A percentile compares a stretch with the other conserved stretches of the same genome.
These are phyloP conservation scores for Rhagium mordax DNA, from an alignment of 2,888 invertebrate genomes.

Conservation along the genomic window DNA sequence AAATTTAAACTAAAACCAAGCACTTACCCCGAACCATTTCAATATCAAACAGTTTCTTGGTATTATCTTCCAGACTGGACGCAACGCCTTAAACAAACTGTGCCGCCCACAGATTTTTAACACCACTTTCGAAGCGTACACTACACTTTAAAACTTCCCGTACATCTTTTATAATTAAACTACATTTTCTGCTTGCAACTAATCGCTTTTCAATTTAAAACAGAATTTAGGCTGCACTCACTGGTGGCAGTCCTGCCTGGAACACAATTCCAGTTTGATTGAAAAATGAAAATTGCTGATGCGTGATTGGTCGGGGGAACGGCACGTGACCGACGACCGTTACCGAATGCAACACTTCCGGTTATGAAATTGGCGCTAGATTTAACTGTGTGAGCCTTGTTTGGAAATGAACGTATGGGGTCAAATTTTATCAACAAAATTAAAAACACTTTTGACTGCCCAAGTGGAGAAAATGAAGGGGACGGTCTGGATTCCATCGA, in stretches of 20 bases:
- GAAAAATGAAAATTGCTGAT: not conserved
- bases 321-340: not conserved
- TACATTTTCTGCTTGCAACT: not conserved
- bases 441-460: no score
- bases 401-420: no score
- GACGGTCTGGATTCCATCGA: no score
- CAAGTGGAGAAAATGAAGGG: no score
- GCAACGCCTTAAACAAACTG: not conserved
- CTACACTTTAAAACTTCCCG: not conserved
- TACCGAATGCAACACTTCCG: no score
- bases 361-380: no score
- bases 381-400: no score
- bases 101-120: not conserved
- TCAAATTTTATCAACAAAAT: no score
- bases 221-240: no score
- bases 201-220: no score
- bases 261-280: no score
- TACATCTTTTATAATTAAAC: not conserved
- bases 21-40: conserved; percentile 13
- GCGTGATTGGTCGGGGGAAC: not conserved
- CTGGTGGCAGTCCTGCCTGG: no score
- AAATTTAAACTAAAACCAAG: not conserved
- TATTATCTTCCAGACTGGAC: not conserved
- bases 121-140: not conserved
- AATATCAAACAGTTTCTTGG: not conserved